Evolutionary conservation across 2,797 vertebrate species (phyloP).

Genomic region (Distichodus sexfasciatus): DNA sequence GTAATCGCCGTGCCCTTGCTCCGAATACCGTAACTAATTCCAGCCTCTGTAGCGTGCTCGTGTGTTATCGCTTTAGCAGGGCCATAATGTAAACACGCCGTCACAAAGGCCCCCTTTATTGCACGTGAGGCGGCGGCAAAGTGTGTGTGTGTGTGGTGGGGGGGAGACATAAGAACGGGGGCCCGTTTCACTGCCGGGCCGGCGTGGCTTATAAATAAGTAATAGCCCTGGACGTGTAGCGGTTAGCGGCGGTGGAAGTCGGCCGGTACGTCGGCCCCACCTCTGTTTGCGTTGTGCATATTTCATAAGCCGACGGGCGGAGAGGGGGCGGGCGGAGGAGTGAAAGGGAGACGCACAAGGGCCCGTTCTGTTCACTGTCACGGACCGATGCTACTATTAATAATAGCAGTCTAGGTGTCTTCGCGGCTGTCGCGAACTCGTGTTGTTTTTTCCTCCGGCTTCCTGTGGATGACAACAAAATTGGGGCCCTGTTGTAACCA

Average conservation of each 20-base stretch:
- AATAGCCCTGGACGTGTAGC: slow-evolving; percentile 80
- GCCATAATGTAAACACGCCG: slow-evolving; percentile 75
- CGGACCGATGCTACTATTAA: slow-evolving; percentile 76
- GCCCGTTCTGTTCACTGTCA: slow-evolving; percentile 78
- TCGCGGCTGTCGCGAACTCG: slow-evolving; percentile 70
- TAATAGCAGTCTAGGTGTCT: slow-evolving; percentile 72
- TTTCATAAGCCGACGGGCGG: slow-evolving; percentile 76
- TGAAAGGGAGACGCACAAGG: slow-evolving; percentile 76
- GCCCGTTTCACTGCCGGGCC: slow-evolving; percentile 78
- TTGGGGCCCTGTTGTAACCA: slow-evolving; percentile 65
- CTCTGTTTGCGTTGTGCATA: slow-evolving; percentile 84
- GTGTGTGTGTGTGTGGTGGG: slow-evolving; percentile 20
- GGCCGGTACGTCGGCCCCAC: slow-evolving; percentile 77
- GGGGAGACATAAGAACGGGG: slow-evolving; percentile 55
- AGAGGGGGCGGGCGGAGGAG: slow-evolving; percentile 64
- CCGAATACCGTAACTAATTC: slow-evolving; percentile 74
- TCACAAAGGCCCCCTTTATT: slow-evolving; percentile 78
- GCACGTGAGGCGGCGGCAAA: slow-evolving; percentile 54
- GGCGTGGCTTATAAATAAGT: slow-evolving; percentile 81
- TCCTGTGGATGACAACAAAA: slow-evolving; percentile 80
- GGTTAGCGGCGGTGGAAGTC: slow-evolving; percentile 78
- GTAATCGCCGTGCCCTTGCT: slow-evolving; percentile 51
- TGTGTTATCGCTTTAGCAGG: slow-evolving; percentile 60
- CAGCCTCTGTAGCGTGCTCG: slow-evolving; percentile 53
- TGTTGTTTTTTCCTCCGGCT: slow-evolving; percentile 64